phyloP scores from a whole-genome alignment of 1,140 invertebrate species.

The Eueides isabella region DNA sequence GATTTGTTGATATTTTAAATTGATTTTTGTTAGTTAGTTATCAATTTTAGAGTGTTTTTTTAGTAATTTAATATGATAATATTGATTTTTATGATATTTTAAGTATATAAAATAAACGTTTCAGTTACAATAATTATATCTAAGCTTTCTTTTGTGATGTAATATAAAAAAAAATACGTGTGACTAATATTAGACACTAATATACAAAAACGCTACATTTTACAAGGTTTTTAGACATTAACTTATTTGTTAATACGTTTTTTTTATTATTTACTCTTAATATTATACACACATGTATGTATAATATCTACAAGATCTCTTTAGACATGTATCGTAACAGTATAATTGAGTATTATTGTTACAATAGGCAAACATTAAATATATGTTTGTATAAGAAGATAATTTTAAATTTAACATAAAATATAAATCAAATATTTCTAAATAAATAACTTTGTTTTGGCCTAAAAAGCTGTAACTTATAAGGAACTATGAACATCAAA shows the following conservation, averaged over 20 bases:
- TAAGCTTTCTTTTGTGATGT: neutral
- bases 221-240: neutral
- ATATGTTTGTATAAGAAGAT: neutral
- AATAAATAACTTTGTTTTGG: neutral
- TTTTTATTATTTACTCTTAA: neutral
- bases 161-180: too few relatives aligned
- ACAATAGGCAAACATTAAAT: neutral
- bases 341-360: too few relatives aligned
- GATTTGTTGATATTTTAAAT: too few relatives aligned
- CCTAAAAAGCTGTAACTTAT: neutral
- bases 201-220: neutral
- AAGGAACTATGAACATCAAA: neutral
- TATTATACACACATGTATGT: neutral
- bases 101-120: neutral
- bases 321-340: too few relatives aligned
- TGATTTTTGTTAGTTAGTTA: too few relatives aligned
- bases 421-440: neutral
- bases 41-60: neutral
- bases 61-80: neutral
- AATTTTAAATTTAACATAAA: neutral
- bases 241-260: neutral
- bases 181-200: neutral
- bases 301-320: too few relatives aligned
- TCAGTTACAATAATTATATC: neutral
- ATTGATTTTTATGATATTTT: constrained; percentile 1